Conservation (phyloP, 2,113 vertebrate genomes). For the Pseudorhombus dupliciocellatus region DNA sequence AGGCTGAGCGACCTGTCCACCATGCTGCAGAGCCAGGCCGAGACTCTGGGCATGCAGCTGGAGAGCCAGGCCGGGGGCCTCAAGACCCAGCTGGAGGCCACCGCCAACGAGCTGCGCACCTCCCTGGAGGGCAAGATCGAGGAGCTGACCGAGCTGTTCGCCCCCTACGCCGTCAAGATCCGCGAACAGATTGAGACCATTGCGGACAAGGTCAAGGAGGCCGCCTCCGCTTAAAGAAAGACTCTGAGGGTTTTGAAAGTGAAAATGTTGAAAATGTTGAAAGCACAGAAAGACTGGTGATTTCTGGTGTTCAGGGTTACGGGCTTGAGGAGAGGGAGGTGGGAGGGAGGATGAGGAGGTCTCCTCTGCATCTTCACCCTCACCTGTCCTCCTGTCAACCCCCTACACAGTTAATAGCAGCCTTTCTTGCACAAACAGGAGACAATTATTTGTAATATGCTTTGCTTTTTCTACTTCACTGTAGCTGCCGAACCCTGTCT, state of each 20-base stretch:
- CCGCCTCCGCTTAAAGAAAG: slow-evolving; percentile 48
- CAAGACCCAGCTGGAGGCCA: slow-evolving; percentile 76
- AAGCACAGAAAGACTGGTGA: slow-evolving; percentile 59
- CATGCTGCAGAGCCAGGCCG: slow-evolving; percentile 73
- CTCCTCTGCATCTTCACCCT: slow-evolving; percentile 14
- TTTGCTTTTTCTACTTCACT: slow-evolving; percentile 54
- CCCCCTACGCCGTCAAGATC: slow-evolving; percentile 74
- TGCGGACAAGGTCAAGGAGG: slow-evolving; percentile 76
- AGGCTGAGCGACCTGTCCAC: slow-evolving; percentile 70
- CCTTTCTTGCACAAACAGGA: slow-evolving; percentile 36
- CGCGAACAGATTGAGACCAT: slow-evolving; percentile 75
- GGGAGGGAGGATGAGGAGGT: slow-evolving; percentile 9
- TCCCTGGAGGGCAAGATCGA: slow-evolving; percentile 77
- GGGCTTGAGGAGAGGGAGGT: background rate
- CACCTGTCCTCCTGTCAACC: slow-evolving; percentile 30
- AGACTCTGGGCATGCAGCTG: slow-evolving; percentile 72
- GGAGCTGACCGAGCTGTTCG: slow-evolving; percentile 72
- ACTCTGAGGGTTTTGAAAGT: slow-evolving; percentile 25
- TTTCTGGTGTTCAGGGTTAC: slow-evolving; percentile 30
- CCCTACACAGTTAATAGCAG: slow-evolving; percentile 33
- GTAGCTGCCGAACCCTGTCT: background rate
- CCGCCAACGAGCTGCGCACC: slow-evolving; percentile 69
- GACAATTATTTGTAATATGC: slow-evolving; percentile 51
- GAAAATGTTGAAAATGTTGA: background rate
- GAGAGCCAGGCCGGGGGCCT: slow-evolving; percentile 70